Evolutionary conservation across 2,888 invertebrate genomes (phyloP).

Genomic region (Aleiodes testaceus): DNA sequence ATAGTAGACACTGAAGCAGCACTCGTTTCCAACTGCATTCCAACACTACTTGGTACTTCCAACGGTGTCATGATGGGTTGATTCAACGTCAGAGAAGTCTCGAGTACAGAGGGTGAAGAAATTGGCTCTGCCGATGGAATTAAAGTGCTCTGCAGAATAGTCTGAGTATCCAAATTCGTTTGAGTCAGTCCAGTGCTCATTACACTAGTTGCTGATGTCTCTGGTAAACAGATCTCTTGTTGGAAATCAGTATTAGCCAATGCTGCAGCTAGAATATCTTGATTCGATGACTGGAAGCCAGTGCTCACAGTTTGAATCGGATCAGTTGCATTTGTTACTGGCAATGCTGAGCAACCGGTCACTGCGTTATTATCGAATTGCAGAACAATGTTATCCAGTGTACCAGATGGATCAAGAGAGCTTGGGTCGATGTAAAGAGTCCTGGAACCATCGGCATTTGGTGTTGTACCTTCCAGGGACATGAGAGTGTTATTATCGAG

Average conservation of each 20-base stretch:
- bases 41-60: slow-evolving; percentile 79
- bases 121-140: slow-evolving; percentile 75
- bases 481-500: slow-evolving; percentile 82
- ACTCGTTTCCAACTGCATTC: slow-evolving; percentile 69
- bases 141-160: slow-evolving; percentile 74
- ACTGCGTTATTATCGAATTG: slow-evolving; percentile 73
- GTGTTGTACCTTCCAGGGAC: slow-evolving; percentile 70
- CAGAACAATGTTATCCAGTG: slow-evolving; percentile 75
- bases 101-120: slow-evolving; percentile 79
- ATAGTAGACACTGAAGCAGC: slow-evolving; percentile 74
- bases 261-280: slow-evolving; percentile 84
- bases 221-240: slow-evolving; percentile 71
- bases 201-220: slow-evolving; percentile 71
- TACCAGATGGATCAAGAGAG: slow-evolving; percentile 72
- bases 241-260: slow-evolving; percentile 85
- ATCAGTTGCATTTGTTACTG: background rate
- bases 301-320: slow-evolving; percentile 45
- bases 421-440: slow-evolving; percentile 74
- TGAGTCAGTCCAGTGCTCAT: slow-evolving; percentile 73
- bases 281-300: slow-evolving; percentile 72
- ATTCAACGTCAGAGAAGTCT: slow-evolving; percentile 83
- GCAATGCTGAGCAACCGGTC: background rate
- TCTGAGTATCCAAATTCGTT: slow-evolving; percentile 77
- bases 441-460: slow-evolving; percentile 65
- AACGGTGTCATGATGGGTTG: slow-evolving; percentile 89